These are phyloP conservation scores for Parnassius smintheus DNA, from an alignment of 2,888 invertebrate species.

Conservation along the genomic window DNA sequence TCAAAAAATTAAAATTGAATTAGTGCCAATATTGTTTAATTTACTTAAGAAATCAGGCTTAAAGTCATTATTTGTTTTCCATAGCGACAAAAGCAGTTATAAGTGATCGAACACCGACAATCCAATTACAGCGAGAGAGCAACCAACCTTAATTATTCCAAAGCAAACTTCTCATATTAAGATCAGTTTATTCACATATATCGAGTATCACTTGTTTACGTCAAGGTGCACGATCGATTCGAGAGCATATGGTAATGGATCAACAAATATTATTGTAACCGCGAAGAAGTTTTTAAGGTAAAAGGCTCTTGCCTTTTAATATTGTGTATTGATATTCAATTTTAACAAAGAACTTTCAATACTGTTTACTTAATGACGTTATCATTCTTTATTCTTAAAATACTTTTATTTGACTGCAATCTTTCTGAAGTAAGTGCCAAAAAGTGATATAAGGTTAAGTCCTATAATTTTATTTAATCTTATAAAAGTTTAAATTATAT, in stretches of 20 bases:
- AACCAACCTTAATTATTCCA: slow-evolving; percentile 21
- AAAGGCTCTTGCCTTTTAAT: slow-evolving; percentile 5
- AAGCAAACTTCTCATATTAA: slow-evolving; percentile 19
- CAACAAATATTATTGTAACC: slow-evolving; percentile 33
- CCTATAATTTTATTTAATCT: too few relatives aligned
- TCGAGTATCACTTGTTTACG: slow-evolving; percentile 23
- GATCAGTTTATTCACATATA: slow-evolving; percentile 26
- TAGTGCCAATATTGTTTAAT: too few relatives aligned
- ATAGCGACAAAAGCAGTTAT: too few relatives aligned
- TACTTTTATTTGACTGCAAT: too few relatives aligned
- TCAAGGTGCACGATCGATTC: slow-evolving; percentile 20
- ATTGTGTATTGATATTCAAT: slow-evolving; percentile 13
- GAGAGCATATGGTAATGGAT: slow-evolving; percentile 33
- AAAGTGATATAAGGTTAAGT: too few relatives aligned
- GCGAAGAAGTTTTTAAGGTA: slow-evolving; percentile 14
- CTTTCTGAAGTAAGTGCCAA: too few relatives aligned
- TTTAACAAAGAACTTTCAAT: not conserved
- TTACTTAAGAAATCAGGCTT: too few relatives aligned
- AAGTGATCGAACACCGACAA: slow-evolving; percentile 9
- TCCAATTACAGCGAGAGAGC: slow-evolving; percentile 18
- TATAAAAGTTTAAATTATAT: too few relatives aligned
- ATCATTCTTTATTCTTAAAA: too few relatives aligned
- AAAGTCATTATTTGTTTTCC: too few relatives aligned
- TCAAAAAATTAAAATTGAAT: too few relatives aligned
- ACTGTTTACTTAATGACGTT: not conserved